Evolutionary conservation across 1,140 invertebrate species (phyloP), one percentile per base, ranked within the genome.

Genomic region (Sinonovacula constricta): DNA sequence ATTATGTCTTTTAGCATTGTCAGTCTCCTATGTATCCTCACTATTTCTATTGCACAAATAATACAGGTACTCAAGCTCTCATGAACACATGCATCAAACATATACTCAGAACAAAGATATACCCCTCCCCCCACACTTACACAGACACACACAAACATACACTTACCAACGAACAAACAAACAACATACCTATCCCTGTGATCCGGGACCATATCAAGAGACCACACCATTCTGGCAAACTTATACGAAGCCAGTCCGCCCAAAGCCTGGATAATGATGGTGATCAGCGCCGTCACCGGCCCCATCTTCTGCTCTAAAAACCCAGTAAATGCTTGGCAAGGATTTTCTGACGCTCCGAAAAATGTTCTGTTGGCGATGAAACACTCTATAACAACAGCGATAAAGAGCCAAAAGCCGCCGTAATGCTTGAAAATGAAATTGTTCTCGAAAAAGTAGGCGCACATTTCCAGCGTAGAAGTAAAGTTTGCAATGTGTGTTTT

Each of bases 361-460:
- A 86, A 86, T 4, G 86, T 89, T 62, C 87, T 80, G 51, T 82
- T 81, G 33, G 85, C 87, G 26, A 88, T 82, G 31, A 87, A 80
- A 57, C 83, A 85, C 67, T 89, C 82, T 26, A 81, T 63, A 1
- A 89, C 78, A 53, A 89, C 83, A 24, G 74, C 84, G 15, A 86
- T 62, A n/a, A 84, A 86, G 24, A 89, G 76, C 82, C 86, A 87
- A 2, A 85, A 14, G 24, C 76, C 69, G 2, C 88, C 88, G 60
- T 85, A 89, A 63, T 88, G 72, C 67, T 86, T 87, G n/a, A 86
- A 81, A 10, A 89, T 86, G 60, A 87, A 87, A 51, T 87, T 88
- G 62, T 89, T 89, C 65, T 89, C 88, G 66, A 87, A 88, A 62
- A 88, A 88, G 67, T 87, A 88, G 4, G 88, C 87, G 69, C 88